A percentile compares a stretch with the other conserved stretches of the same genome.
These are phyloP conservation scores for Electrona antarctica DNA, from an alignment of 2,113 vertebrate genomes.

Conservation along the genomic window DNA sequence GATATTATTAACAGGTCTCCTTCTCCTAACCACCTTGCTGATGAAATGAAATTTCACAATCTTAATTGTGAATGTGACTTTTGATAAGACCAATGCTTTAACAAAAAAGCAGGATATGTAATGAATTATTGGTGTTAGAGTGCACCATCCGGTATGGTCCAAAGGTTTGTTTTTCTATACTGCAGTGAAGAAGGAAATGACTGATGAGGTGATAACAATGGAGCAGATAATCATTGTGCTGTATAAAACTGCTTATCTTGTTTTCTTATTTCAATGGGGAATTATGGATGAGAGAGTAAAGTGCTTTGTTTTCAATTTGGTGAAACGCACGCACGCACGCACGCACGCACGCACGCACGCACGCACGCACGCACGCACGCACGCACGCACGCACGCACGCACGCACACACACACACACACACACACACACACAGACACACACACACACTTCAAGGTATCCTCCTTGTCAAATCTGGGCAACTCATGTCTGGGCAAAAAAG, in stretches of 20 bases:
- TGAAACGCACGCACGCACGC: not conserved
- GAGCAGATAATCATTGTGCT: slow-evolving; percentile 4
- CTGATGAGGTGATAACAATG: slow-evolving; percentile 21
- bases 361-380: not conserved
- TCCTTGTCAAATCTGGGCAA: no score
- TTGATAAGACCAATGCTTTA: not conserved
- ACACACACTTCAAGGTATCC: not conserved
- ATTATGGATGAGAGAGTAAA: slow-evolving; percentile 8
- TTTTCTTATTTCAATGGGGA: not conserved
- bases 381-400: not conserved
- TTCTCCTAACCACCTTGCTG: slow-evolving; percentile 12
- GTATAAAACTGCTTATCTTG: slow-evolving; percentile 7
- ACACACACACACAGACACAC: slow-evolving; percentile 2
- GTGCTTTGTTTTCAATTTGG: not conserved
- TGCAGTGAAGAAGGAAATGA: slow-evolving; percentile 20
- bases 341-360: slow-evolving; percentile 1
- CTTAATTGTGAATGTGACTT: not conserved
- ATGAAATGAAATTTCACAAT: slow-evolving; percentile 9
- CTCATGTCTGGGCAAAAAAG: not conserved
- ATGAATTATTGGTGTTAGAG: not conserved
- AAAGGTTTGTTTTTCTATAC: slow-evolving; percentile 24
- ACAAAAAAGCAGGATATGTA: not conserved
- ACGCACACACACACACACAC: not conserved
- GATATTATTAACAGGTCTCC: slow-evolving; percentile 15
- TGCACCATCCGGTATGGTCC: slow-evolving; percentile 9